Conservation (phyloP, 2,113 vertebrate genomes). For the Sarotherodon lohbergeri region DNA sequence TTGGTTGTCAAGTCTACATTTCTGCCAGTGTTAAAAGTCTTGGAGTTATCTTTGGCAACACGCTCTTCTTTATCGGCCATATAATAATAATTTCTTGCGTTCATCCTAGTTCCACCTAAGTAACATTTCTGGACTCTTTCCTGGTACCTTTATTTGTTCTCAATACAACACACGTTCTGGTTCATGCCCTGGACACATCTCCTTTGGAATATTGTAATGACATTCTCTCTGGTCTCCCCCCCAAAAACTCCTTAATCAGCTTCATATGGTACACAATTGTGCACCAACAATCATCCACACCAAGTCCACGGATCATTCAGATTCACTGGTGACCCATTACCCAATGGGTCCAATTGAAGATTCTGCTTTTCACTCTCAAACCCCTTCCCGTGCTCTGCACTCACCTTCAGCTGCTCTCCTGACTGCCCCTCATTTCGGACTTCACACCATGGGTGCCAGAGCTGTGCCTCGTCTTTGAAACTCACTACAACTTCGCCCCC, state of each 20-base stretch:
- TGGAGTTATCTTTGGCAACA: neutral
- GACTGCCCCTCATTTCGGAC: neutral
- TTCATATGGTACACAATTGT: neutral
- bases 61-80: neutral
- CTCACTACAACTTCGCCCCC: neutral
- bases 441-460: neutral
- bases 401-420: neutral
- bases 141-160: neutral
- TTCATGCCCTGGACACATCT: neutral
- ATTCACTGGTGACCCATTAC: neutral
- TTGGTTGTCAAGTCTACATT: neutral
- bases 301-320: neutral
- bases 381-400: neutral
- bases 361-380: fast-evolving
- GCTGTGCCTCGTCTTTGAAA: neutral
- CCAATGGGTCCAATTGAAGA: neutral
- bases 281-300: neutral
- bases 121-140: neutral
- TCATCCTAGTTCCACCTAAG: neutral
- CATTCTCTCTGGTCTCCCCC: neutral
- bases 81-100: neutral
- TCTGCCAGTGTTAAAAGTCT: neutral
- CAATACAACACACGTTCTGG: neutral
- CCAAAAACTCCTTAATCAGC: neutral
- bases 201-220: neutral